Percentiles rank a stretch among this genome's conserved stretches.
phyloP scores from a whole-genome alignment of 2,113 vertebrate species.

The Cebidichthys violaceus region DNA sequence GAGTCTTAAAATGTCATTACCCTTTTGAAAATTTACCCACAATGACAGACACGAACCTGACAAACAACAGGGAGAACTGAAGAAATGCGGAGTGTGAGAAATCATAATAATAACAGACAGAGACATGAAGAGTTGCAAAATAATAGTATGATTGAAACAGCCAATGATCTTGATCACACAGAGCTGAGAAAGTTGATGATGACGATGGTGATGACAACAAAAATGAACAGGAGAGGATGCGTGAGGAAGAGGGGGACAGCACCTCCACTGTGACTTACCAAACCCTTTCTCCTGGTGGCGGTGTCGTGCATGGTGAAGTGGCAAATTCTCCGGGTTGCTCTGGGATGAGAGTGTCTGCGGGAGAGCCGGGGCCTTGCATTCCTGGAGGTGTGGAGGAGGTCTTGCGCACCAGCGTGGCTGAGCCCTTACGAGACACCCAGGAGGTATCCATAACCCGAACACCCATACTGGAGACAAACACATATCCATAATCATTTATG shows the following conservation, averaged over 20 bases:
- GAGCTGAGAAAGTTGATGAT: slow-evolving; percentile 35
- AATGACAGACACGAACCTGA: slow-evolving; percentile 50
- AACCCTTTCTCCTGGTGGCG: slow-evolving; percentile 86
- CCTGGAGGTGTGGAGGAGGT: slow-evolving; percentile 89
- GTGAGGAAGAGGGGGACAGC: background rate
- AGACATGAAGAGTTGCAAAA: slow-evolving; percentile 23
- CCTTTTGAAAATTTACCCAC: slow-evolving; percentile 20
- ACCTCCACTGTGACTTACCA: slow-evolving; percentile 86
- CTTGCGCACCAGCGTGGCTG: slow-evolving; percentile 87
- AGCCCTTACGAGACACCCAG: slow-evolving; percentile 96
- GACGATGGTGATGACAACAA: slow-evolving; percentile 43
- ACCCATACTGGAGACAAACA: slow-evolving; percentile 89
- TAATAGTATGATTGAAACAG: slow-evolving; percentile 34
- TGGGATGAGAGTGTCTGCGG: slow-evolving; percentile 88
- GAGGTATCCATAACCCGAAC: slow-evolving; percentile 99
- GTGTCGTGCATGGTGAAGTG: slow-evolving; percentile 84
- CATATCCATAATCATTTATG: slow-evolving; percentile 19
- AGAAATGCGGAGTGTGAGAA: slow-evolving; percentile 39
- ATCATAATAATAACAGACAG: slow-evolving; percentile 22
- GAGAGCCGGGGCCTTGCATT: slow-evolving; percentile 87
- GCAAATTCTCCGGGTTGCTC: slow-evolving; percentile 89
- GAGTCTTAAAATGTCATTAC: slow-evolving; percentile 7
- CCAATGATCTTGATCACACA: slow-evolving; percentile 27
- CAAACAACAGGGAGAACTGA: slow-evolving; percentile 29
- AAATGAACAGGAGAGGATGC: slow-evolving; percentile 26